Base-by-base conservation (phyloP, 2,113 vertebrate genomes). In the Clarias macrocephalus region DNA sequence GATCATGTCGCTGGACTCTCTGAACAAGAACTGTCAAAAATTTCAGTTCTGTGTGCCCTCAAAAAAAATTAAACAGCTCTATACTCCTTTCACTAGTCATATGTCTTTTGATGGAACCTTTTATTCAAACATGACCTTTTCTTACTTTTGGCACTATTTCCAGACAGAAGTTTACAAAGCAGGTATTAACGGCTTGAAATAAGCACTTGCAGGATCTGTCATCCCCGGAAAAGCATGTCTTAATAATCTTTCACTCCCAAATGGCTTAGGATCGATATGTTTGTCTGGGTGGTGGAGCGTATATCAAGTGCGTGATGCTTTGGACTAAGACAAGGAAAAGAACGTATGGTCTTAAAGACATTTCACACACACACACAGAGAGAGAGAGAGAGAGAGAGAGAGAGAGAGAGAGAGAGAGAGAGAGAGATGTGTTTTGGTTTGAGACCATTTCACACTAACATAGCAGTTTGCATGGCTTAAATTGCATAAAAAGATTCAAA, bases 181-280 rank as follows among this genome's bases (percentile, higher is more conserved):
- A 56, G 83, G 77, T 42, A 68, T 81, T 87, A 86, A 86, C 66
- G 79, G 65, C 59, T 59, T 28, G 57, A 79, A 54, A 72, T 62
- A 75, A 90, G 84, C 59, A 72, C 75, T 82, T 82, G 70, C 62
- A 79, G 79, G 82, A 66, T 90, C 70, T 65, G 70, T 82, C 62
- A 80, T 87, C 66, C 76, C 80, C 21, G 77, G 73, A 87, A 87
- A 89, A 84, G 59, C 84, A 62, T 77, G 82, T 85, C 66, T 85
- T 89, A 90, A 89, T 87, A 84, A 86, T 89, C 83, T 83, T 86
- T 87, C 85, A 30, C 80, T 85, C 30, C 57, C 89, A 87, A 75
- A 88, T 75, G 21, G 56, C 80, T 83, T 59, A 56, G 28, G 62
- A 88, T 90, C 89, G n/a, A 89, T 89, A 87, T 76, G 75, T 88